Conservation (phyloP, 2,888 invertebrate genomes). For the Shargacucullia verbasci region DNA sequence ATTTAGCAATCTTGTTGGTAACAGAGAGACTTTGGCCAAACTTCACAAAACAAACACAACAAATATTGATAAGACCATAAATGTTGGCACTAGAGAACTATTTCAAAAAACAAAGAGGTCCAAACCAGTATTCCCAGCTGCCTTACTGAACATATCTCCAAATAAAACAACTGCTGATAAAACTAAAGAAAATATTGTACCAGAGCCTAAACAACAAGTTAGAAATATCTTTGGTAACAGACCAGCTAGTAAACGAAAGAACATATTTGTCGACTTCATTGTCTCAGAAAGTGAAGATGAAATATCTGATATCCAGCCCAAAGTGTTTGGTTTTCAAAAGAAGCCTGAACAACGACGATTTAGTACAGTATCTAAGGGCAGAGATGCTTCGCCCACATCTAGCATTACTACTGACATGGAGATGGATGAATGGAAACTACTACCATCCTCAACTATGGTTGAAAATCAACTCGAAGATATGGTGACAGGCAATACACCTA, state of each 20-base stretch:
- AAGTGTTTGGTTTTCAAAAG: conserved; percentile 72
- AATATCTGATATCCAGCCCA: conserved; percentile 75
- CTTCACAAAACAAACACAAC: conserved; percentile 62
- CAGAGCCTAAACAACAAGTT: conserved; percentile 62
- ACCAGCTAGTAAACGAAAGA: conserved; percentile 72
- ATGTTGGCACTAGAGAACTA: conserved; percentile 69
- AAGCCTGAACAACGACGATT: conserved; percentile 54
- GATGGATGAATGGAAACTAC: conserved; percentile 78
- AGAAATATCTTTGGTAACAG: conserved; percentile 75
- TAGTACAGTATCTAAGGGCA: conserved; percentile 56
- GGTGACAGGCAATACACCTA: conserved; percentile 60
- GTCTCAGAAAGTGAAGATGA: conserved; percentile 81
- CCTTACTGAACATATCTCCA: conserved; percentile 71
- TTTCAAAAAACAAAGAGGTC: conserved; percentile 67
- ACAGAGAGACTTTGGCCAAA: conserved; percentile 69
- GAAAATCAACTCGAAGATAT: conserved; percentile 72
- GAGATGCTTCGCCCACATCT: conserved; percentile 68
- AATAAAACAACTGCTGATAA: conserved; percentile 71
- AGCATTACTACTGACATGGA: conserved; percentile 77
- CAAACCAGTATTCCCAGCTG: conserved; percentile 74
- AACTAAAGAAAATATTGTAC: conserved; percentile 63
- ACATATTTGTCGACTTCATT: conserved; percentile 79
- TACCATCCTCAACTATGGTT: conserved; percentile 85
- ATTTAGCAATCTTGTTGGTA: conserved; percentile 65
- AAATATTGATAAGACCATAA: conserved; percentile 64